Base-by-base conservation (phyloP, 2,888 invertebrate species). In the Pyrgus malvae region DNA sequence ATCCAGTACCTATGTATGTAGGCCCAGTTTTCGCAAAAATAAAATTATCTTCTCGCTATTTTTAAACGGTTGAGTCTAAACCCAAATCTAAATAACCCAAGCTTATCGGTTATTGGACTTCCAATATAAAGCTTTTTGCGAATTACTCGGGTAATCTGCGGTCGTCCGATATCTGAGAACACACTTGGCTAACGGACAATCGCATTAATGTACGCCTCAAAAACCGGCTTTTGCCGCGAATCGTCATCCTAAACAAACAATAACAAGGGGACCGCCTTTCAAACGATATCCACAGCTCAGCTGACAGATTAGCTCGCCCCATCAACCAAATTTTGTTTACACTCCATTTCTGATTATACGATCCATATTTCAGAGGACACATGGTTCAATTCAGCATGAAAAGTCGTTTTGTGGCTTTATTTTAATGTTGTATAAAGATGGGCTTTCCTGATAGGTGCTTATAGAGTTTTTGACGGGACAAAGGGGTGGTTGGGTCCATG, bases 161-260 rank as follows among this genome's bases (percentile, higher is more conserved):
- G 53, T 45, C 45, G 38, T 38, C 19, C 29, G 35, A 21, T 50
- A 50, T 45, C 45, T 27, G 53, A 38, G 44, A 19, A 38, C 21
- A 58, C 76, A 78, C 79, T 80, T 76, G 76, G 69, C 79, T 77
- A 68, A 70, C 70, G 69, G 73, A 83, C 83, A 88, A 90, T 90
- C 89, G 83, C 79, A 86, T 90, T 87, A 87, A 69, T 65, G 67
- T 79, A 83, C 79, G 86, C 85, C 80, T 87, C 88, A 83, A 83
- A 88, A 85, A 83, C 79, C 74, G 72, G 79, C 78, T 83, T 83
- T 78, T 73, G 78, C 85, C 78, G 74, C 83, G 78, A 83, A 83
- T 83, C 76, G 79, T 78, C 80, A 79, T 86, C 89, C 89, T 89
- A 90, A 89, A 89, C 84, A 90, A 89, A 90, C 89, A 90, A 89